Base-by-base conservation (phyloP, 2,113 vertebrate genomes). In the Coturnix japonica region DNA sequence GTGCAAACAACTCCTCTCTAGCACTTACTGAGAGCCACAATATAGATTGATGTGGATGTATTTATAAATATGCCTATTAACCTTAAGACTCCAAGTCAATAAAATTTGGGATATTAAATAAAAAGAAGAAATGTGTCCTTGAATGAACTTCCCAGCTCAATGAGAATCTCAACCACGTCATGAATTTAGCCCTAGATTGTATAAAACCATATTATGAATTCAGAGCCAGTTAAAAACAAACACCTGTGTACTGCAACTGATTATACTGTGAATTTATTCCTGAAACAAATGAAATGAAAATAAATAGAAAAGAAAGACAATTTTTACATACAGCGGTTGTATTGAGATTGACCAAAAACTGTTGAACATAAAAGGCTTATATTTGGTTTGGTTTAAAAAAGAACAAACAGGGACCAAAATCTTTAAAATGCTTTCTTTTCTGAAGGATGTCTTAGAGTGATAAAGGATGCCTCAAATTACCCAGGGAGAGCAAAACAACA, bases 31-130 rank as follows among this genome's bases (percentile, higher is more conserved):
- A 87, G 94, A 95, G 43, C 93, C 87, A 96, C 94, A 94, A 95
- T 93, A 79, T 89, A 46, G 89, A 89, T 79, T 94, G 92, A 96
- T 95, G 92, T 96, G 94, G 86, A 54, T 87, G 70, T 94, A 86
- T 91, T 94, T 89, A 93, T 89, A 94, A 95, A 93, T 96, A 90
- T 74, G 67, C 87, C 93, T 92, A 91, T 95, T 96, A 95, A 92
- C 72, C 67, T 94, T 89, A 93, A 94, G 94, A 74, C 81, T 91
- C 56, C 49, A 57, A 87, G 91, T 92, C 87, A 95, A 89, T 86
- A 96, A 92, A 92, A 89, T 47, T 77, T 82, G 74, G 39, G 94
- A 92, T 91, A 43, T 95, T 92, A 87, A 95, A 82, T 84, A 84
- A 89, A 92, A 95, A 73, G 75, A 72, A 88, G 77, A 94, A 93